Evolutionary conservation across 2,113 vertebrate genomes (phyloP).

Genomic region (Calonectris borealis): DNA sequence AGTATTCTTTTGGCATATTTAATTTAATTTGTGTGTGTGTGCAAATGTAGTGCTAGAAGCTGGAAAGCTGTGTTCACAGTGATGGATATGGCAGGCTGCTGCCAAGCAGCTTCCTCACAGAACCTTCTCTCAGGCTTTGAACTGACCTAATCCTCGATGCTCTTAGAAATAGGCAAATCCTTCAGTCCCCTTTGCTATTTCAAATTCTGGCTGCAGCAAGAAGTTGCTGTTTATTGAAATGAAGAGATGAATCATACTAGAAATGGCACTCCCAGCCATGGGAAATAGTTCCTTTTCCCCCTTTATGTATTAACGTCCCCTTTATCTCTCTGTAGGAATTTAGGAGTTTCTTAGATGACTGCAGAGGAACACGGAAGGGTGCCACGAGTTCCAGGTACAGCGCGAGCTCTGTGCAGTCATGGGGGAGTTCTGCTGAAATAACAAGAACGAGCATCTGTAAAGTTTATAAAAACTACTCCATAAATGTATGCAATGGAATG

Average conservation of each 20-base stretch:
- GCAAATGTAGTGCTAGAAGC: background rate
- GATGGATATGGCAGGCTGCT: background rate
- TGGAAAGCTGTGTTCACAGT: background rate
- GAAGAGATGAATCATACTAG: background rate
- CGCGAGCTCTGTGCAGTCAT: rapidly evolving
- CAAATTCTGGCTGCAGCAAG: background rate
- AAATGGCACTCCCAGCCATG: background rate
- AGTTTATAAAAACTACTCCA: background rate
- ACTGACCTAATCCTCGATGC: background rate
- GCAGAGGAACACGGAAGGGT: rapidly evolving
- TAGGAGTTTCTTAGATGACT: background rate
- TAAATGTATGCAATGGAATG: background rate
- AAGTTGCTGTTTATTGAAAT: background rate
- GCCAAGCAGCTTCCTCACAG: background rate
- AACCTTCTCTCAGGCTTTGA: background rate
- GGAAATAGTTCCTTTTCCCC: background rate
- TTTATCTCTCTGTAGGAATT: background rate
- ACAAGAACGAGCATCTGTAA: background rate
- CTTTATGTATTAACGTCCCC: background rate
- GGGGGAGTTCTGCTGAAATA: background rate
- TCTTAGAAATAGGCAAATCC: background rate
- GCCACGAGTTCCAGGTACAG: background rate
- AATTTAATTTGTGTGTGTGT: background rate
- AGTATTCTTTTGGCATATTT: background rate
- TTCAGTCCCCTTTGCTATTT: background rate